Base-by-base conservation (phyloP, 2,888 invertebrate genomes). In the Sicus ferrugineus region DNA sequence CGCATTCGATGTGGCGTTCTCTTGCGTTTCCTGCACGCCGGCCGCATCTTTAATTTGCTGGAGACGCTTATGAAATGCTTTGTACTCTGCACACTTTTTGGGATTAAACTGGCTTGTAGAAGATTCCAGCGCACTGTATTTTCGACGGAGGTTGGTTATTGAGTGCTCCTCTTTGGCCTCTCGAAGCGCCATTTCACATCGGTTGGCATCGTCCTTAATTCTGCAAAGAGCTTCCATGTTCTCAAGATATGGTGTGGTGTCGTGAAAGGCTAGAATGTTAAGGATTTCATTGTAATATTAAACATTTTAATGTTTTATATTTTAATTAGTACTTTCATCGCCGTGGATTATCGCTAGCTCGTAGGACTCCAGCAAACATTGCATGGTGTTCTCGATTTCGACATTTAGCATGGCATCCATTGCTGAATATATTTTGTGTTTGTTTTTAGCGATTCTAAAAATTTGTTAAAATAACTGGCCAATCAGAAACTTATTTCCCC, bases 311-410 rank as follows among this genome's bases (percentile, higher is more conserved):
- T 31, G 4, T 42, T 58, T 50, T 34, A 46, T 30, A 7, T n/a
- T 28, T 26, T n/a, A 54, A 19, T 61, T 5, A 21, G 50, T 73
- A 79, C 80, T 77, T 54, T 77, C 74, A 30, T 75, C 75, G 2
- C 78, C 79, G 67, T 77, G 78, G 2, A 74, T 62, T 7, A 73
- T 65, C 5, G 74, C 72, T 26, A 79, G 68, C 26, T 76, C 77
- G 26, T 73, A 76, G 1, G 77, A 77, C 68, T 78, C 78, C 50
- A 76, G 30, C 19, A 79, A 46, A 59, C 77, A 76, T 34, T 73
- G 73, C 4, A 74, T 68, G 2, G 78, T 75, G 67, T 79, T 76
- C 69, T 78, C 78, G 69, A 84, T 81, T 83, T 84, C 86, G 76
- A 83, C 66, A 34, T 72, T 73, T 5, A 80, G 58, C 68, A 76